Conservation (phyloP, 2,888 invertebrate genomes). For the Molorchus minor region DNA sequence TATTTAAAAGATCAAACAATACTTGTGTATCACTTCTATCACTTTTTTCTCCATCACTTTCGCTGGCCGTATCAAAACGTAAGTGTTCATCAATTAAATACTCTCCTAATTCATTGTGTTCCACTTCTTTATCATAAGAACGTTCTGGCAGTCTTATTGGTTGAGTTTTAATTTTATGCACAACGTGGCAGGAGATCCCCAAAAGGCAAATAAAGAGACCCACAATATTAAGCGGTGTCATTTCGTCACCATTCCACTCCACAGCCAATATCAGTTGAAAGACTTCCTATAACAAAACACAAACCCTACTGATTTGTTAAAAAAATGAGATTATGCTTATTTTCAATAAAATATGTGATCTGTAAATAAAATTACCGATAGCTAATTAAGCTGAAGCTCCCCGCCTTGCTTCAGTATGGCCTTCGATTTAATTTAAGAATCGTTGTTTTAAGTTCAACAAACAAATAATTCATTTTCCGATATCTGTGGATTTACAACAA, state of each 20-base stretch:
- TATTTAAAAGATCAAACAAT: slow-evolving; percentile 64
- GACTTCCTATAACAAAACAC: slow-evolving; percentile 78
- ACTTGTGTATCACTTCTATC: slow-evolving; percentile 65
- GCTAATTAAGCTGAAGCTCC: too few relatives aligned
- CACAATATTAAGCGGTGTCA: slow-evolving; percentile 82
- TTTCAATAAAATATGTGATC: too few relatives aligned
- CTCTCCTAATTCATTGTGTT: slow-evolving; percentile 54
- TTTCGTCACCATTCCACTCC: slow-evolving; percentile 83
- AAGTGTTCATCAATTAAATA: slow-evolving; percentile 52
- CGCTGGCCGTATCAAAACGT: slow-evolving; percentile 45
- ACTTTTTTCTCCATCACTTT: slow-evolving; percentile 60
- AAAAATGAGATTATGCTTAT: too few relatives aligned
- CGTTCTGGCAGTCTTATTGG: slow-evolving; percentile 35
- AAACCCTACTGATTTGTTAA: too few relatives aligned
- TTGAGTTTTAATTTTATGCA: slow-evolving; percentile 69
- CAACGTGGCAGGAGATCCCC: slow-evolving; percentile 87
- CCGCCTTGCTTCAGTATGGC: too few relatives aligned
- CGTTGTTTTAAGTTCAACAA: too few relatives aligned
- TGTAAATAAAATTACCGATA: too few relatives aligned
- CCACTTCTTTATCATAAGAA: slow-evolving; percentile 47
- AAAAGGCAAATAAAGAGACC: slow-evolving; percentile 88
- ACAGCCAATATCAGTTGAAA: slow-evolving; percentile 90
- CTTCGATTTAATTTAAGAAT: too few relatives aligned
- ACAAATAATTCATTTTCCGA: too few relatives aligned
- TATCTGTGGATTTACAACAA: too few relatives aligned